Conservation (phyloP, 2,113 vertebrate genomes). For the Neopipo cinnamomea region DNA sequence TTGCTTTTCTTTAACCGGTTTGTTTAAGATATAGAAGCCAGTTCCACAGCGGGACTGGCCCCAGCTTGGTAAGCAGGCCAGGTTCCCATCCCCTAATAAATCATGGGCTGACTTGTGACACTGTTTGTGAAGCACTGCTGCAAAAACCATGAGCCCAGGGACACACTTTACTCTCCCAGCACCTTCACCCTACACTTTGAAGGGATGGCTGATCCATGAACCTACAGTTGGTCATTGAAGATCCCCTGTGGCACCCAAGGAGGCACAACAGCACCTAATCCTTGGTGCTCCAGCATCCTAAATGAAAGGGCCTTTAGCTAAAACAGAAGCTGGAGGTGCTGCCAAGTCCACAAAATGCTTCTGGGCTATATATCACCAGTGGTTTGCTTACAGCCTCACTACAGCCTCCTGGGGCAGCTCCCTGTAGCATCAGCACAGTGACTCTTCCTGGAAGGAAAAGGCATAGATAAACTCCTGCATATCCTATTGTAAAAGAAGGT, state of each 20-base stretch:
- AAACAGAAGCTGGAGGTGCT: not conserved
- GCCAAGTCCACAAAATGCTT: not conserved
- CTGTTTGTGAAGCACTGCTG: not conserved
- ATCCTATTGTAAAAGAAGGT: not conserved
- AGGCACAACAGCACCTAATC: not conserved
- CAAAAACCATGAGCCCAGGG: not conserved
- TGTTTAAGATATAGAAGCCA: conserved; percentile 44
- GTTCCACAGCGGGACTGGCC: not conserved
- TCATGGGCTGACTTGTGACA: not conserved
- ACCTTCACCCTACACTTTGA: not conserved
- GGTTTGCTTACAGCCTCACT: not conserved
- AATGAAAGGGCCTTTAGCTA: not conserved
- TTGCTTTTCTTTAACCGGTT: conserved; percentile 3
- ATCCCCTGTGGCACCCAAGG: not conserved
- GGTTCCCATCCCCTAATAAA: conserved; percentile 4
- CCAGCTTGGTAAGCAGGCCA: not conserved
- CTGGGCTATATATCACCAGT: not conserved
- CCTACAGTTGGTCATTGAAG: not conserved
- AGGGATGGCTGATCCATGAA: too few relatives aligned
- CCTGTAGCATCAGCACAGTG: not conserved
- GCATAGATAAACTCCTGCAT: not conserved
- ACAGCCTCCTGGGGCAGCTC: not conserved
- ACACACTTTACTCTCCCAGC: not conserved
- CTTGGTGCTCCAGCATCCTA: not conserved
- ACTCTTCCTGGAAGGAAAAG: not conserved